phyloP scores from a whole-genome alignment of 2,113 vertebrate species.

The Epinephelus moara region DNA sequence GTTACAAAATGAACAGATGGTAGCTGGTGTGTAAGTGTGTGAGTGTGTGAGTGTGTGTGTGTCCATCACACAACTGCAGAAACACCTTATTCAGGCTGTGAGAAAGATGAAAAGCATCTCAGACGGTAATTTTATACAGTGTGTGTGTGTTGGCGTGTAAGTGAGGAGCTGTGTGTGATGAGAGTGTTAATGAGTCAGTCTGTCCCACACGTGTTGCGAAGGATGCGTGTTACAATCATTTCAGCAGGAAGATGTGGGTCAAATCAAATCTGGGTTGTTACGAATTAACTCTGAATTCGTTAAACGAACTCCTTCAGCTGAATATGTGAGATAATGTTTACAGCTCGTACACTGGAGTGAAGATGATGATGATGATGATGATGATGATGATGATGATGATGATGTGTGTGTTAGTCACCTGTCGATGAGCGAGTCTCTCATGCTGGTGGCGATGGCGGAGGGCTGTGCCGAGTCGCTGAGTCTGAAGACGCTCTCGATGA shows the following conservation, averaged over 20 bases:
- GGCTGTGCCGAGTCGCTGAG: constrained; percentile 91
- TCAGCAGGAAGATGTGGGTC: not conserved
- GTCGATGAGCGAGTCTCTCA: constrained; percentile 98
- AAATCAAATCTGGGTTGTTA: not conserved
- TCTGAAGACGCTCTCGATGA: constrained; percentile 96
- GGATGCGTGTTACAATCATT: not conserved
- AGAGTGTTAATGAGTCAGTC: not conserved
- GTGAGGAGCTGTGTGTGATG: not conserved
- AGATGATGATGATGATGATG: too few relatives aligned
- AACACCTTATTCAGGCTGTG: not conserved
- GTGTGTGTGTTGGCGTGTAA: not conserved
- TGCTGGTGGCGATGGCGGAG: constrained; percentile 93
- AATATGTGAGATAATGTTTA: not conserved
- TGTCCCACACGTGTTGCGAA: not conserved
- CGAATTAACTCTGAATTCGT: rapidly evolving
- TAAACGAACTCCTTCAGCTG: too few relatives aligned
- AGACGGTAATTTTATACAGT: not conserved
- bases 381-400: too few relatives aligned
- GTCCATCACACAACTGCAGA: not conserved
- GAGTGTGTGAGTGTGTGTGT: not conserved
- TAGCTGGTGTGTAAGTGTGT: too few relatives aligned
- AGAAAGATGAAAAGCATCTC: not conserved
- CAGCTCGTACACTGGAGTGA: not conserved
- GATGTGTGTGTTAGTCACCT: constrained; percentile 82
- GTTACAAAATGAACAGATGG: not conserved